phyloP scores from a whole-genome alignment of 2,888 invertebrate genomes.

The Parnassius smintheus region DNA sequence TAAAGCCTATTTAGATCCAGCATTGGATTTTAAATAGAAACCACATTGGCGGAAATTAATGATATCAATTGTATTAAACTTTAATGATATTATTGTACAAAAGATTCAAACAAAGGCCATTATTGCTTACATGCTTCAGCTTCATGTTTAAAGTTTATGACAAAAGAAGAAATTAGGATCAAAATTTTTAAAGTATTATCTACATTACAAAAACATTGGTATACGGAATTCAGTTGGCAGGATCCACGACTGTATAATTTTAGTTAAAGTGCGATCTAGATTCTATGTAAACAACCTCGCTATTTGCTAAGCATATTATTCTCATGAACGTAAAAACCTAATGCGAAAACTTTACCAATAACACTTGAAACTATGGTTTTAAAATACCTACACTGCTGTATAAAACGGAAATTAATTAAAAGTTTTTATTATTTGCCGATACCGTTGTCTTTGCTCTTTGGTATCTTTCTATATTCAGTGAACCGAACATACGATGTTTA shows the following conservation, averaged over 20 bases:
- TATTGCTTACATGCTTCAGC: slow-evolving; percentile 12
- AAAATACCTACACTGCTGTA: slow-evolving; percentile 41
- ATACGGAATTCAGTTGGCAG: slow-evolving; percentile 59
- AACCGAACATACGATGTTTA: not conserved
- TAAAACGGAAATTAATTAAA: slow-evolving; percentile 47
- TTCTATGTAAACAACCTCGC: slow-evolving; percentile 74
- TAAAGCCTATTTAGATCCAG: too few species aligned
- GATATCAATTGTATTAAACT: slow-evolving; percentile 4
- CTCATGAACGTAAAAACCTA: slow-evolving; percentile 72
- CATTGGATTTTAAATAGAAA: too few species aligned
- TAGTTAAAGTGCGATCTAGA: slow-evolving; percentile 69
- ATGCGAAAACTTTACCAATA: slow-evolving; percentile 71
- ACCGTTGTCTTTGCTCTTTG: slow-evolving; percentile 13
- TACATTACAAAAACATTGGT: slow-evolving; percentile 35
- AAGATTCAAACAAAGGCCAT: slow-evolving; percentile 18
- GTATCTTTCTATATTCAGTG: slow-evolving; percentile 13
- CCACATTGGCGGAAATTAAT: too few species aligned
- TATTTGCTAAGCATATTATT: slow-evolving; percentile 63
- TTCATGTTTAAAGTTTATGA: slow-evolving; percentile 33
- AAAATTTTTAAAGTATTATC: slow-evolving; percentile 33
- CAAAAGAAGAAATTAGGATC: slow-evolving; percentile 37
- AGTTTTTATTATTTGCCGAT: slow-evolving; percentile 34
- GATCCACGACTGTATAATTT: slow-evolving; percentile 63
- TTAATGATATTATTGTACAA: slow-evolving; percentile 11
- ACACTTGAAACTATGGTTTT: slow-evolving; percentile 49